A percentile compares a stretch with the other conserved stretches of the same genome.
Conservation (phyloP, 2,888 invertebrate species). For the Bombyx huttoni region DNA sequence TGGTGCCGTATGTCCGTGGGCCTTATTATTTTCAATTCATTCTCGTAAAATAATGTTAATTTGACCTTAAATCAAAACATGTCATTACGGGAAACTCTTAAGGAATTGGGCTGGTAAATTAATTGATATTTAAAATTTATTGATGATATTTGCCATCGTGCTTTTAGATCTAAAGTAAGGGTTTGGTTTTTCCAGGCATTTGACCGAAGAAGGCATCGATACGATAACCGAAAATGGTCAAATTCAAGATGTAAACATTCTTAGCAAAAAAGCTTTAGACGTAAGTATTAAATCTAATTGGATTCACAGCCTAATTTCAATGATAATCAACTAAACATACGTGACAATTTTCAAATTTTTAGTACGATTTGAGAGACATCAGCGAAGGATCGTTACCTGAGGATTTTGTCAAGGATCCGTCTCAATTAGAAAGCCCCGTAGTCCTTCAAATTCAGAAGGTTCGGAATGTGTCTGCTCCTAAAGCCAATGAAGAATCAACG, state of each 20-base stretch:
- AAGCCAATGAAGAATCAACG: constrained; percentile 88
- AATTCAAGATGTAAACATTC: constrained; percentile 74
- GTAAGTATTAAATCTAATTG: constrained; percentile 62
- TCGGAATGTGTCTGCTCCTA: constrained; percentile 91
- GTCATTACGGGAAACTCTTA: constrained; percentile 75
- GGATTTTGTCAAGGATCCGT: constrained; percentile 74
- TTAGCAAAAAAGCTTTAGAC: constrained; percentile 78
- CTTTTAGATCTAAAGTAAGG: constrained; percentile 7
- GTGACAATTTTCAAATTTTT: constrained; percentile 25
- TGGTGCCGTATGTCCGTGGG: constrained; percentile 45
- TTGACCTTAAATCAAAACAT: constrained; percentile 56
- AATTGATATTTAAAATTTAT: constrained; percentile 5
- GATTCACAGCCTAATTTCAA: background rate
- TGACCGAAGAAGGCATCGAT: constrained; percentile 80
- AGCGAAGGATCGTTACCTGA: constrained; percentile 82
- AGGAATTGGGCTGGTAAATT: constrained; percentile 78
- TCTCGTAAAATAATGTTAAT: constrained; percentile 46
- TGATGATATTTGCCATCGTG: constrained; percentile 1
- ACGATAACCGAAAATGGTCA: constrained; percentile 76
- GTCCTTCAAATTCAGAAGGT: constrained; percentile 91
- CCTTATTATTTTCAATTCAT: constrained; percentile 42
- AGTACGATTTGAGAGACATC: constrained; percentile 86
- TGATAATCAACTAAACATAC: background rate
- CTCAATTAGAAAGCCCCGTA: constrained; percentile 70
- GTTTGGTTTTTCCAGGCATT: constrained; percentile 73